Percentiles rank a stretch among this genome's conserved stretches.
Conservation (phyloP, 2,888 invertebrate species). For the Thecophora atra region DNA sequence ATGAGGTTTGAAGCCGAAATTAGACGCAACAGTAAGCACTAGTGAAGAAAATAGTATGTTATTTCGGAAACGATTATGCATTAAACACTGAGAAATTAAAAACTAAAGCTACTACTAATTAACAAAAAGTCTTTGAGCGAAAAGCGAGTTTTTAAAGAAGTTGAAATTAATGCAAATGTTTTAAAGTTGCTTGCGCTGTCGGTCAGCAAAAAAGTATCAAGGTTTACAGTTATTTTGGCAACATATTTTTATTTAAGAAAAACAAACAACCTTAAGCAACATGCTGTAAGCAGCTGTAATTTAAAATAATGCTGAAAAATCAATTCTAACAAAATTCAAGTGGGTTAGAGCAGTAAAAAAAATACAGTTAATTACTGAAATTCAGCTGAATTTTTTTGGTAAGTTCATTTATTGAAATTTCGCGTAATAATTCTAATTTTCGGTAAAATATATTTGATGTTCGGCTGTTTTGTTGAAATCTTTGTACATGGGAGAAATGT, state of each 20-base stretch:
- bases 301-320: conserved; percentile 24
- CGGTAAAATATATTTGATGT: no score
- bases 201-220: background rate
- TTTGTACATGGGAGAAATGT: no score
- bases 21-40: no score
- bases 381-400: background rate
- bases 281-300: background rate
- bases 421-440: no score
- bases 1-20: no score
- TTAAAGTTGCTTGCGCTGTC: conserved; percentile 8
- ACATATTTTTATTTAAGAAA: conserved; percentile 17
- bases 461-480: no score
- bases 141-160: conserved; percentile 2
- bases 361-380: background rate
- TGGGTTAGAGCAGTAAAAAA: background rate
- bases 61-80: no score
- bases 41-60: no score
- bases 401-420: background rate
- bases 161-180: background rate
- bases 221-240: conserved; percentile 15
- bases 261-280: background rate
- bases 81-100: no score
- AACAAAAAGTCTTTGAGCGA: background rate
- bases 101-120: background rate
- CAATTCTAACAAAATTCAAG: background rate